Percentiles rank a stretch among this genome's conserved stretches.
Conservation (phyloP, 2,888 invertebrate species). For the Myathropa florea region DNA sequence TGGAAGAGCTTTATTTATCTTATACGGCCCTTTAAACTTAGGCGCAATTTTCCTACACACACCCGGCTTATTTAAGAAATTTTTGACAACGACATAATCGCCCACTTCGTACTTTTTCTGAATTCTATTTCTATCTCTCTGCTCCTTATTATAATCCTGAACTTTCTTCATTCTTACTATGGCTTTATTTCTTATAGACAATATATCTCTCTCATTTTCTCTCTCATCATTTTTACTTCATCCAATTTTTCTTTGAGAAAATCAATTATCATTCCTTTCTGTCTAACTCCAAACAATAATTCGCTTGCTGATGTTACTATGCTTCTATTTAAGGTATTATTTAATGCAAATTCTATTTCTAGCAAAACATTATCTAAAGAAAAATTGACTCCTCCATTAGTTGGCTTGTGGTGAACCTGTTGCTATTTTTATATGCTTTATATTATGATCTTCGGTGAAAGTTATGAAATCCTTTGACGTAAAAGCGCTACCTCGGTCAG, state of each 20-base stretch:
- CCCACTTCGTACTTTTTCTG: neutral
- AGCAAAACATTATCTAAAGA: slow-evolving; percentile 35
- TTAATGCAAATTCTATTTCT: slow-evolving; percentile 50
- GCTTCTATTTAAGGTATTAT: slow-evolving; percentile 63
- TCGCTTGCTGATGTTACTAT: slow-evolving; percentile 32
- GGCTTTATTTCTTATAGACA: too few species aligned
- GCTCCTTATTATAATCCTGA: neutral
- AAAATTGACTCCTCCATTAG: neutral
- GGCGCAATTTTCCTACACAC: slow-evolving; percentile 17
- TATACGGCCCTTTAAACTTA: slow-evolving; percentile 36
- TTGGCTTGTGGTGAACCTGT: slow-evolving; percentile 16
- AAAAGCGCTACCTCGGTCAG: too few species aligned
- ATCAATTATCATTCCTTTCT: slow-evolving; percentile 47
- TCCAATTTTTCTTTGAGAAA: slow-evolving; percentile 30
- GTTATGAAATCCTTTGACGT: too few species aligned
- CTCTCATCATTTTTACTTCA: too few species aligned
- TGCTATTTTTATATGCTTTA: slow-evolving; percentile 42
- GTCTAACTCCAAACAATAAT: slow-evolving; percentile 50
- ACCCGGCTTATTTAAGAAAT: slow-evolving; percentile 2
- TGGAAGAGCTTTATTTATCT: neutral
- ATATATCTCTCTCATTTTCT: too few species aligned
- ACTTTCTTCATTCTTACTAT: slow-evolving; percentile 3
- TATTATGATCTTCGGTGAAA: slow-evolving; percentile 10
- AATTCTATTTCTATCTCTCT: neutral
- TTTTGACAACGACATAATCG: slow-evolving; percentile 30